Base-by-base conservation (phyloP, 2,113 vertebrate genomes). In the Osmerus mordax region DNA sequence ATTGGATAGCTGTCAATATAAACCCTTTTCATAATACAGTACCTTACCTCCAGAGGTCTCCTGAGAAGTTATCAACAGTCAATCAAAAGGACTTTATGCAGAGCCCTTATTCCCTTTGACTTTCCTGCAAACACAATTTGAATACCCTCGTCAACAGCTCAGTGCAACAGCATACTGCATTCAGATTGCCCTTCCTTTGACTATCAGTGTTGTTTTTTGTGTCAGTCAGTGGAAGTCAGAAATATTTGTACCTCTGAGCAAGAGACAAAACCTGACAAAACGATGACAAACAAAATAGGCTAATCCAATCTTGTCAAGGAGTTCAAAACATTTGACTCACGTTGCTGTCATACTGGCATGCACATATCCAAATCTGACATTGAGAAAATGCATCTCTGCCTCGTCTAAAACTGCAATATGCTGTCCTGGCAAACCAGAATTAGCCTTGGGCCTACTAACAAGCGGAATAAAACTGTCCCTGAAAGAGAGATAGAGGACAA, bases 51-150 rank as follows among this genome's bases (percentile, higher is more conserved):
- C 78, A 87, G 86, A 86, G 74, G 85, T 89, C 87, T 90, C 87
- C 51, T 69, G 84, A 87, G 87, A 78, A 83, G 74, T 81, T 83
- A 83, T 86, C 84, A 78, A 19, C 85, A 88, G 87, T 89, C 89
- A 89, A 87, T 91, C 88, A 90, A 88, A 91, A 81, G 54, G 66
- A 87, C 81, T 87, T 87, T 84, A 86, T 87, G 81, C 86, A 81
- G 69, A 65, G 74, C 71, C 63, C 76, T 78, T 71, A 75, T 80
- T 85, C 83, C 56, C 59, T 72, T 85, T 84, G 87, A 79, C 83
- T 83, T 80, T 71, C 74, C 76, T 25, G 73, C 84, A 83, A 87
- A 90, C 85, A 82, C 81, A 78, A 81, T 87, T 81, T 85, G 77
- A 86, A 87, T 80, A 80, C 82, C 79, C 71, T 68, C 67, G 69